A percentile compares a stretch with the other conserved stretches of the same genome.
Evolutionary conservation across 2,797 vertebrate genomes (phyloP).

Genomic region (Pachyuromys duprasi): DNA sequence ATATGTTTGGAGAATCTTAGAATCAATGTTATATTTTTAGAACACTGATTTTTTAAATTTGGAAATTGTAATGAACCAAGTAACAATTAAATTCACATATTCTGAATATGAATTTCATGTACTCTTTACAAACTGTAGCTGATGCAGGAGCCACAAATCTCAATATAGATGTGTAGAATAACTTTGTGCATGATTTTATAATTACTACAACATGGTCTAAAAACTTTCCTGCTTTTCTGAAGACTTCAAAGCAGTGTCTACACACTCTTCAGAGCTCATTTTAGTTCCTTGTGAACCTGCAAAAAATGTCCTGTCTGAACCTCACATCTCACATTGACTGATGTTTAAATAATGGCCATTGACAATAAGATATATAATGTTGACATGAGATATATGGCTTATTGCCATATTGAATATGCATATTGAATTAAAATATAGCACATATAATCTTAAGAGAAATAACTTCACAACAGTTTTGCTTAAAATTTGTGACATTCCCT

Average conservation of each 20-base stretch:
- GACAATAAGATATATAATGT: neutral
- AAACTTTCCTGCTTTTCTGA: neutral
- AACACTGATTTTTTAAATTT: neutral
- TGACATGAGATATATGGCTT: neutral
- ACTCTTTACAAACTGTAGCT: neutral
- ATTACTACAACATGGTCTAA: neutral
- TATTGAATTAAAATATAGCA: neutral
- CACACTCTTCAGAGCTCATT: neutral
- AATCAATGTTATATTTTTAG: neutral
- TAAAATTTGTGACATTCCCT: neutral
- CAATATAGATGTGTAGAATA: neutral
- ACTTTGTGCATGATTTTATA: neutral
- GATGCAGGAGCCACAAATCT: neutral
- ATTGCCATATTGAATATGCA: neutral
- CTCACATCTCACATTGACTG: neutral
- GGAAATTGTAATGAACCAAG: neutral
- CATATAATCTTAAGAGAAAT: neutral
- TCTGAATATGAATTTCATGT: neutral
- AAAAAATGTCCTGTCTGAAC: neutral
- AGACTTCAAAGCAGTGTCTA: neutral
- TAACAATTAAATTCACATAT: neutral
- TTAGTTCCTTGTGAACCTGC: neutral
- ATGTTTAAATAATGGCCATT: neutral
- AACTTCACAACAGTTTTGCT: neutral
- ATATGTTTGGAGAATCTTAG: neutral